Conservation (phyloP, 2,888 invertebrate genomes). For the Tuta absoluta region DNA sequence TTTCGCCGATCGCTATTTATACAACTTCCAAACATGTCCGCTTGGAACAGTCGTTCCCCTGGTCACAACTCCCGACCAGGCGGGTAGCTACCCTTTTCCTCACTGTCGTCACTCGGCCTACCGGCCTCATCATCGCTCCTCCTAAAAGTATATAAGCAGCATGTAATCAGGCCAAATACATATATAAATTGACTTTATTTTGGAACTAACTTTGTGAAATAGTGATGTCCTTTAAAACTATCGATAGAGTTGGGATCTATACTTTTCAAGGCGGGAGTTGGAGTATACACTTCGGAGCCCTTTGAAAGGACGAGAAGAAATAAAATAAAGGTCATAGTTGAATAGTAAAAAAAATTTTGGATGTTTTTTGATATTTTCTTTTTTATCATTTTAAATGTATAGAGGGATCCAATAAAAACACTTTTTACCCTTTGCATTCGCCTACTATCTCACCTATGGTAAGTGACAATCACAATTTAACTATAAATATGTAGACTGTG, state of each 20-base stretch:
- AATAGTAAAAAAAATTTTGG: no score
- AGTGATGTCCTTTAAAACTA: conserved; percentile 16
- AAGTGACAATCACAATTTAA: background rate
- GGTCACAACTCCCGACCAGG: no score
- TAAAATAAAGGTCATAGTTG: background rate
- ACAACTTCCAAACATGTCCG: no score
- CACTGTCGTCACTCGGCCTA: no score
- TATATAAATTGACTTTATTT: background rate
- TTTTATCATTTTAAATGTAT: conserved; percentile 5
- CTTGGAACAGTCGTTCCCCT: no score
- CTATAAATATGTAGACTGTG: background rate
- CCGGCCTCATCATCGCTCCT: no score
- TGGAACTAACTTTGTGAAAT: background rate
- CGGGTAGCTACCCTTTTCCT: no score
- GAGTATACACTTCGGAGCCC: conserved; percentile 4
- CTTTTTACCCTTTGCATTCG: conserved; percentile 5
- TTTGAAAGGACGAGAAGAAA: conserved; percentile 6
- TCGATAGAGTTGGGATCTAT: conserved; percentile 16
- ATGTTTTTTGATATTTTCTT: background rate
- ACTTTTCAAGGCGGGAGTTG: background rate
- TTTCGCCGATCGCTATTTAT: no score
- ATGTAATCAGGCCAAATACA: background rate
- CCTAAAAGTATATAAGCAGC: background rate
- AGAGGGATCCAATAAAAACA: conserved; percentile 1
- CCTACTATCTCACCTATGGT: conserved; percentile 8